phyloP scores from a whole-genome alignment of 2,888 invertebrate genomes.

The Oxystoma pomonae region DNA sequence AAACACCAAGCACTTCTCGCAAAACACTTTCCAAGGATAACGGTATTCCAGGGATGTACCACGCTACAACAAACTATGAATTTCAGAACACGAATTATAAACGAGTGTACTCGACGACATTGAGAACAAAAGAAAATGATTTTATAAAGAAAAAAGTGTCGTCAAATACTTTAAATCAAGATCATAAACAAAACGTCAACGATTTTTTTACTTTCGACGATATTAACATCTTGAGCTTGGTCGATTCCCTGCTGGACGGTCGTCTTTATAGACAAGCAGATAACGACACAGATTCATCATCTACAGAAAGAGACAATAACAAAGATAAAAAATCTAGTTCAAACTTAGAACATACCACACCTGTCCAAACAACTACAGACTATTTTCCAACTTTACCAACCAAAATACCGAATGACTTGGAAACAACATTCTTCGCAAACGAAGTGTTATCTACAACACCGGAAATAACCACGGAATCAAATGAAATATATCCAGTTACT shows the following conservation, averaged over 20 bases:
- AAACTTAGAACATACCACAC: constrained; percentile 3
- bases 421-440: not conserved
- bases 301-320: not conserved
- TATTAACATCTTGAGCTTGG: constrained; percentile 32
- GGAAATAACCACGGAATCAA: constrained; percentile 19
- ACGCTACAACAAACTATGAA: constrained; percentile 29
- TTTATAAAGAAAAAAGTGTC: constrained; percentile 8
- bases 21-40: constrained; percentile 23
- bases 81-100: constrained; percentile 29
- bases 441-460: constrained; percentile 3
- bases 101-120: constrained; percentile 25
- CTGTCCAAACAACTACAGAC: constrained; percentile 16
- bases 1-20: constrained; percentile 19
- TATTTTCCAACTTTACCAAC: not conserved
- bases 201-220: constrained; percentile 27
- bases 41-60: constrained; percentile 20
- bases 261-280: constrained; percentile 34
- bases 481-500: constrained; percentile 30
- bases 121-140: constrained; percentile 16
- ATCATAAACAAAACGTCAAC: not conserved
- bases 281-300: constrained; percentile 18
- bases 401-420: not conserved
- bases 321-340: constrained; percentile 4
- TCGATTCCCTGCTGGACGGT: constrained; percentile 33
- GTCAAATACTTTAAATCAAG: not conserved